Conservation (phyloP, 2,888 invertebrate species). For the Stegophylla sp. region DNA sequence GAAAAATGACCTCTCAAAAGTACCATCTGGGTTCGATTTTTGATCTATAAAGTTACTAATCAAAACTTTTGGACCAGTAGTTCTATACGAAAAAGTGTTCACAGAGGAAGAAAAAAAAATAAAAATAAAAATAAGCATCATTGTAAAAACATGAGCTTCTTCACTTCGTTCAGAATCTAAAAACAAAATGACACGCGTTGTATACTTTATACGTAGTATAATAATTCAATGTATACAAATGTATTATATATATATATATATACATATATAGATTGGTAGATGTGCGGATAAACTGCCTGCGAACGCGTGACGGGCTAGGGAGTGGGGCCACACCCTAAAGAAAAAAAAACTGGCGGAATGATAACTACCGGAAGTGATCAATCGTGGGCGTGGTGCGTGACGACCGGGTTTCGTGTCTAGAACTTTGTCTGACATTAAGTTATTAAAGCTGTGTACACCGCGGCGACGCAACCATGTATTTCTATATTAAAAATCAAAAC, state of each 20-base stretch:
- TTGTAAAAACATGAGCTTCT: too few species aligned
- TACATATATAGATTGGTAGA: background rate
- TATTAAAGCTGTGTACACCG: conserved; percentile 30
- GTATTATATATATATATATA: background rate
- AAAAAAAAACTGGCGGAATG: conserved; percentile 40
- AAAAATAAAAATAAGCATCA: too few species aligned
- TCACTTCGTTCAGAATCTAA: too few species aligned
- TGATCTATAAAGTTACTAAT: too few species aligned
- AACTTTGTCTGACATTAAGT: conserved; percentile 57
- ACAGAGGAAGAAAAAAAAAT: too few species aligned
- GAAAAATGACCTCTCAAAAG: too few species aligned
- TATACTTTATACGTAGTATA: too few species aligned
- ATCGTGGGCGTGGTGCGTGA: conserved; percentile 59
- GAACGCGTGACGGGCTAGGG: background rate
- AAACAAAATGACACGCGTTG: too few species aligned
- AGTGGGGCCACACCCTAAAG: conserved; percentile 42
- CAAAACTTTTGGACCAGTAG: too few species aligned
- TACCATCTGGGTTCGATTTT: too few species aligned
- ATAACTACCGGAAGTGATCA: conserved; percentile 57
- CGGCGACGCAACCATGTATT: too few species aligned
- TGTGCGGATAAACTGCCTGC: background rate
- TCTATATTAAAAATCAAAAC: background rate
- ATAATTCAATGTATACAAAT: background rate
- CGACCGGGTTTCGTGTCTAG: conserved; percentile 55
- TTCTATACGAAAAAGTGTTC: too few species aligned